Base-by-base conservation (phyloP, 2,113 vertebrate genomes). In the Chlorodrepanis virens region DNA sequence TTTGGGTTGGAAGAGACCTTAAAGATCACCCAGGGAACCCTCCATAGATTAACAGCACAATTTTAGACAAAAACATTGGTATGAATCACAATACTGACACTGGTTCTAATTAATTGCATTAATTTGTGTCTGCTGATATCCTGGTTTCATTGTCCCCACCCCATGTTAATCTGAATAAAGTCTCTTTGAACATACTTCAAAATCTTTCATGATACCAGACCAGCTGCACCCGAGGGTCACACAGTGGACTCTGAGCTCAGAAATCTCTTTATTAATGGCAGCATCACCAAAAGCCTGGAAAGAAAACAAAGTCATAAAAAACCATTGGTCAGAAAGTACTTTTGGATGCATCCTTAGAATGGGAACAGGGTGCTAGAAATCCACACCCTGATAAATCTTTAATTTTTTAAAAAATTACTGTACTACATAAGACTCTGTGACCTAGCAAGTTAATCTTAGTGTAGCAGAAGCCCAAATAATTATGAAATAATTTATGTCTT, bases 251-350 rank as follows among this genome's bases (percentile, higher is more conserved):
- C 70, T 92, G 89, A 98, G 94, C 8, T 98, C 98, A 54, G 97
- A 97, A 82, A 98, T 98, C 95, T 98, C 98, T 84, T 98, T 98
- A 77, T 98, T 98, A 67, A 98, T 97, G 80, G 98, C 98, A 57
- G 97, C 97, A 90, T 98, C 98, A 19, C 97, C 97, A 90, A 98
- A 98, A 68, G 98, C 97, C 98, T 98, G 93, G 23, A 80, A 83
- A 64, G 33, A 3, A 96, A 95, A 64, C 40, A 78, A 28, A 69
- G 28, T 4, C 13, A 80, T 14, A 12, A 3, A 63, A 64, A 74
- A 61, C 4, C 6, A 35, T 8, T 6, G 31, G 60, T 93, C 28
- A 95, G 80, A 45, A 84, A 81, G 6, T 4, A 25, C 5, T 75
- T 11, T 23, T 44, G 64, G 52, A 47, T 8, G 27, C 14, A 37